A percentile compares a stretch with the other conserved stretches of the same genome.
Evolutionary conservation across 1,140 invertebrate genomes (phyloP).

Genomic region (Cylas formicarius): DNA sequence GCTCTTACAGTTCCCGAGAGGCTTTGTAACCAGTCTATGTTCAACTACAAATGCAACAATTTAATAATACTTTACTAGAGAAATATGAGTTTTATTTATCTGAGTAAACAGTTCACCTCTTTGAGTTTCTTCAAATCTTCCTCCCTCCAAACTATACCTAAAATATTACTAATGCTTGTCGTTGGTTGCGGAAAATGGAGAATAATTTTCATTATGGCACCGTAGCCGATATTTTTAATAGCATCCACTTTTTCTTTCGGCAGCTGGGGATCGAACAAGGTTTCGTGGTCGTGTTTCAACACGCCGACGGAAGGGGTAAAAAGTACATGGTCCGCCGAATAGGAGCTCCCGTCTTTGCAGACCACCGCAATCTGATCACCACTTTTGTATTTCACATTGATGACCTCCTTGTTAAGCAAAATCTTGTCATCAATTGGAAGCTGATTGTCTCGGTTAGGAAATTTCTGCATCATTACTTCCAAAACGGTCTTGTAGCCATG

Average conservation of each 20-base stretch:
- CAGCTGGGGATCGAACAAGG: slow-evolving; percentile 55
- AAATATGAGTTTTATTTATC: background rate
- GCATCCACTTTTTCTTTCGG: slow-evolving; percentile 52
- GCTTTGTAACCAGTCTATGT: slow-evolving; percentile 15
- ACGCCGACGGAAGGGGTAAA: slow-evolving; percentile 63
- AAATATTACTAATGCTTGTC: slow-evolving; percentile 52
- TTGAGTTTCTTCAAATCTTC: slow-evolving; percentile 47
- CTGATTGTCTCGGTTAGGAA: slow-evolving; percentile 20
- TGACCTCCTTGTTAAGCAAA: slow-evolving; percentile 25
- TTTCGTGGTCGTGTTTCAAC: slow-evolving; percentile 53
- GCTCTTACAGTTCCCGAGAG: slow-evolving; percentile 46
- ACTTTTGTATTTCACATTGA: slow-evolving; percentile 40
- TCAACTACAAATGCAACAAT: slow-evolving; percentile 5
- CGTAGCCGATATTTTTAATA: slow-evolving; percentile 59
- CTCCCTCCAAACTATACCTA: slow-evolving; percentile 47
- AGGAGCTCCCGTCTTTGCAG: slow-evolving; percentile 48
- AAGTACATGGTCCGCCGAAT: slow-evolving; percentile 58
- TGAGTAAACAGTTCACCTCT: no score
- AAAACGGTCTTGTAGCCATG: slow-evolving; percentile 32
- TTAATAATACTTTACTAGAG: background rate
- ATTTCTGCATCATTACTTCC: slow-evolving; percentile 33
- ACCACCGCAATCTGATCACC: slow-evolving; percentile 34
- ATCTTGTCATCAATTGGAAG: slow-evolving; percentile 31
- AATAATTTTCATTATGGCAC: slow-evolving; percentile 71
- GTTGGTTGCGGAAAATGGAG: slow-evolving; percentile 57